Conservation (phyloP, 2,797 vertebrate genomes). For the Megalops cyprinoides region DNA sequence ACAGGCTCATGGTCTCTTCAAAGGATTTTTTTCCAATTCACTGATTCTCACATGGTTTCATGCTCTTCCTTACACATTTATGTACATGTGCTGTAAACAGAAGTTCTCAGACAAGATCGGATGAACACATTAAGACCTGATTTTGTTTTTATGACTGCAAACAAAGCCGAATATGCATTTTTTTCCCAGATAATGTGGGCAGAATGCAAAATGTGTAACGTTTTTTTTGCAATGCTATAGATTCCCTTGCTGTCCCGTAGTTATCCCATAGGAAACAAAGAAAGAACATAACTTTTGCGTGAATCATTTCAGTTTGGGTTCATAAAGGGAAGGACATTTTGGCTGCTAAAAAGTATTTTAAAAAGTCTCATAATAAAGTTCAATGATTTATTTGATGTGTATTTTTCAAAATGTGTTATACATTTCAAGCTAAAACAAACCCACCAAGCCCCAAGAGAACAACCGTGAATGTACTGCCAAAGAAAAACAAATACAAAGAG, state of each 20-base stretch:
- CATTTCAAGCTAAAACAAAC: background rate
- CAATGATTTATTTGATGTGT: background rate
- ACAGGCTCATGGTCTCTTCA: background rate
- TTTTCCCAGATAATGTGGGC: background rate
- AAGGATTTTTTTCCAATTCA: background rate
- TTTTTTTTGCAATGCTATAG: background rate
- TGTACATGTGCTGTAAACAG: background rate
- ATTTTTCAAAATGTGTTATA: background rate
- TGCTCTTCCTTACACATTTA: background rate
- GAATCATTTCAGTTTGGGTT: background rate
- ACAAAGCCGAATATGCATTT: background rate
- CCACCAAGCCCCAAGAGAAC: background rate
- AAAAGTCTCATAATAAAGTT: background rate
- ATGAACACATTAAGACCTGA: no score
- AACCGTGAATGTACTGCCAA: background rate
- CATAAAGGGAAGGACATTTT: background rate
- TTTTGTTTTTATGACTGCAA: no score
- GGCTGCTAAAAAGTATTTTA: background rate
- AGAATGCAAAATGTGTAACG: background rate
- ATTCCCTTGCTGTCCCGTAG: background rate
- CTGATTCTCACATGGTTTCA: background rate
- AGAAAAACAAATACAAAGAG: constrained; percentile 24
- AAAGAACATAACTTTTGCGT: background rate
- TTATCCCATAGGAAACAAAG: background rate
- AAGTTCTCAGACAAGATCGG: constrained; percentile 12